Conservation (phyloP, 2,113 vertebrate genomes). For the Saimiri boliviensis region DNA sequence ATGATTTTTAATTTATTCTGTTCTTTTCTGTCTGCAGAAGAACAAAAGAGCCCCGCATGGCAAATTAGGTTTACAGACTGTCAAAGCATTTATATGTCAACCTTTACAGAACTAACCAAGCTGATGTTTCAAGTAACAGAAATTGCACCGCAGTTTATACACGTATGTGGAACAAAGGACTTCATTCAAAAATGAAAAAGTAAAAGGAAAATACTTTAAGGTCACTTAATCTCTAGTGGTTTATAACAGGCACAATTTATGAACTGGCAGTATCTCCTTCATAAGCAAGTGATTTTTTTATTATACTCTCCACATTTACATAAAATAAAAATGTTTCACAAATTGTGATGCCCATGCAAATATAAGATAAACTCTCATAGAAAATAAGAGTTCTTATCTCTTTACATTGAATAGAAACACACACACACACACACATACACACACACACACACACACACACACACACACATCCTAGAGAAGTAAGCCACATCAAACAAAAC, state of each 20-base stretch:
- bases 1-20: constrained; percentile 2
- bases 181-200: constrained; percentile 37
- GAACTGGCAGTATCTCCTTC: neutral
- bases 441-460: too few relatives aligned
- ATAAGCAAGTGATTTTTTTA: neutral
- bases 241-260: neutral
- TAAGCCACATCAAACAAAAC: neutral
- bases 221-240: neutral
- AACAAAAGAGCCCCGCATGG: neutral
- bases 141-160: constrained; percentile 23
- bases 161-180: constrained; percentile 20
- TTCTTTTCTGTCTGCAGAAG: neutral
- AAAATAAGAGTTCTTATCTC: neutral
- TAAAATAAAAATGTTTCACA: neutral
- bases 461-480: neutral
- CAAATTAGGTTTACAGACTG: constrained; percentile 14
- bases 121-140: constrained; percentile 24
- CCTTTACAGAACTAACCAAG: constrained; percentile 19
- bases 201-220: neutral
- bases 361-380: neutral
- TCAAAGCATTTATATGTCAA: constrained; percentile 35
- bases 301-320: neutral
- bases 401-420: neutral
- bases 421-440: neutral
- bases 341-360: neutral